Conservation (phyloP, 2,113 vertebrate genomes). For the Brienomyrus longianalis region DNA sequence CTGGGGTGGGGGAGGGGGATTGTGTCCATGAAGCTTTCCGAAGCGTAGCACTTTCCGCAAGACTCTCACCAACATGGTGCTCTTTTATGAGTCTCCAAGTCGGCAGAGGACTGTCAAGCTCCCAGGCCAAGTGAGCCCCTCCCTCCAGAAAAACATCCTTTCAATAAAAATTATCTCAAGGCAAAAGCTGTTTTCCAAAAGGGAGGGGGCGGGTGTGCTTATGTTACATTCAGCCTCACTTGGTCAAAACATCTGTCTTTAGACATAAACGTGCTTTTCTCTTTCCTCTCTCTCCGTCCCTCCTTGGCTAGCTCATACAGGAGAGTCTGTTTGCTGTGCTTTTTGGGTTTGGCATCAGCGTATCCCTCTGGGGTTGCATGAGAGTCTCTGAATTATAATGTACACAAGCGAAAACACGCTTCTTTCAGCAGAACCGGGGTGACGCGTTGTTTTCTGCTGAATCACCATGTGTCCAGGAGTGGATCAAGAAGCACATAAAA, state of each 20-base stretch:
- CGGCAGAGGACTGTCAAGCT: neutral
- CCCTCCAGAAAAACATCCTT: neutral
- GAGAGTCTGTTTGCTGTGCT: neutral
- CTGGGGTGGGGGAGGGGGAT: neutral
- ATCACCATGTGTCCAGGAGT: neutral
- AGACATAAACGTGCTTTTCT: neutral
- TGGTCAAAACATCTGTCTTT: slow-evolving; percentile 26
- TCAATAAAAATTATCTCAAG: neutral
- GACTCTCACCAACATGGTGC: neutral
- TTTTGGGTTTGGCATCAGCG: neutral
- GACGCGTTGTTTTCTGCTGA: neutral
- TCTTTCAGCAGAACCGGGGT: neutral
- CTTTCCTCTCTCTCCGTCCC: neutral
- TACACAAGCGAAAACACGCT: neutral
- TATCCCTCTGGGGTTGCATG: neutral
- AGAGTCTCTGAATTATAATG: neutral
- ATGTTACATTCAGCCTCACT: slow-evolving; percentile 4
- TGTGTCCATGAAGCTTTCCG: neutral
- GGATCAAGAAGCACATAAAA: neutral
- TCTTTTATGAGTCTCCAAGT: neutral
- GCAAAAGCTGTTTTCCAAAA: neutral
- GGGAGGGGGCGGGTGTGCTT: neutral
- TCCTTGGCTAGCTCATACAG: neutral
- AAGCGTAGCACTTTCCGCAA: neutral
- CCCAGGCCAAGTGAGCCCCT: neutral